Evolutionary conservation across 1,140 invertebrate species (phyloP).

Genomic region (Triops longicaudatus): DNA sequence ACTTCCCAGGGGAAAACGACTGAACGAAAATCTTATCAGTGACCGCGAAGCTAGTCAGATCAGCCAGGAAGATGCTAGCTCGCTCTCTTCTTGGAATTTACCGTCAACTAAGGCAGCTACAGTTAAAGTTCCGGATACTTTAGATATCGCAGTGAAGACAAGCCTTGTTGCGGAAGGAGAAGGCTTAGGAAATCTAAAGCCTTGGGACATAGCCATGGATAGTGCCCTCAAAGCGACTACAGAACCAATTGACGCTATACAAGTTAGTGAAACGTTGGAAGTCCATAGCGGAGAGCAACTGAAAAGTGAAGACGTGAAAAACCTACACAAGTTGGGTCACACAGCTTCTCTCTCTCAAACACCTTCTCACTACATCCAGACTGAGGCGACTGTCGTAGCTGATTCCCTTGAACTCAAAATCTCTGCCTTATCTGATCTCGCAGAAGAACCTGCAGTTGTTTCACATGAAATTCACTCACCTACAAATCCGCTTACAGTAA

Average conservation of each 20-base stretch:
- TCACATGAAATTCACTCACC: background rate
- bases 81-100: background rate
- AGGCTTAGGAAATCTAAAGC: background rate
- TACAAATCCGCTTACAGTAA: background rate
- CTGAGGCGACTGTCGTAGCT: background rate
- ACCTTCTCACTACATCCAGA: background rate
- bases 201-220: background rate
- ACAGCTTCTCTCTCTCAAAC: background rate
- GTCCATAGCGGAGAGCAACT: conserved; percentile 10
- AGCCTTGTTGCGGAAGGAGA: background rate
- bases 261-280: conserved; percentile 27
- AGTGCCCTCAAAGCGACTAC: background rate
- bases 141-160: background rate
- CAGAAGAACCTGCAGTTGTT: background rate
- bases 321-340: background rate
- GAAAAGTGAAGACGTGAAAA: background rate
- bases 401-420: background rate
- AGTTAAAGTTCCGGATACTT: background rate
- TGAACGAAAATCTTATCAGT: background rate
- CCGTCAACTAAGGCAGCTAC: background rate
- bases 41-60: background rate
- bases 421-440: background rate
- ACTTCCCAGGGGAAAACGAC: background rate
- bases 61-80: background rate
- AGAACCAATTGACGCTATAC: background rate